Evolutionary conservation across 2,888 invertebrate genomes (phyloP).

Genomic region (Panopea generosa): DNA sequence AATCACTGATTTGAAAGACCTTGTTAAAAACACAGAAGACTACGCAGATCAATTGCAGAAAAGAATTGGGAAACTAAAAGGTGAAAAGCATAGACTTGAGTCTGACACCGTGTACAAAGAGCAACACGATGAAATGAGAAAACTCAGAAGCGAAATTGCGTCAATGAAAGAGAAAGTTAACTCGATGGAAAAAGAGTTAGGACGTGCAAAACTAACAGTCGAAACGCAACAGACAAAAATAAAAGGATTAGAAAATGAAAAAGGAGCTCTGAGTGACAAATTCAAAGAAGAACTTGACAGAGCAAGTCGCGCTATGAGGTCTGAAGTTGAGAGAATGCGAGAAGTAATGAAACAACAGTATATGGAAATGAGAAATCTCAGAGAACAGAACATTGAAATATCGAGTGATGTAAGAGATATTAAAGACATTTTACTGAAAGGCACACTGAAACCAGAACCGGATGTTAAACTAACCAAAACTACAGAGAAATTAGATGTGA

Average conservation of each 20-base stretch:
- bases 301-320: slow-evolving; percentile 73
- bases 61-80: slow-evolving; percentile 66
- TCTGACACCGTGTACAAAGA: slow-evolving; percentile 63
- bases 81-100: slow-evolving; percentile 66
- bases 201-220: slow-evolving; percentile 67
- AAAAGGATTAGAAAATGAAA: slow-evolving; percentile 66
- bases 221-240: slow-evolving; percentile 72
- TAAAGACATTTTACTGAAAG: slow-evolving; percentile 67
- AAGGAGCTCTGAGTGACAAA: slow-evolving; percentile 66
- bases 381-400: slow-evolving; percentile 75
- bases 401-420: slow-evolving; percentile 75
- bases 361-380: slow-evolving; percentile 74
- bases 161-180: slow-evolving; percentile 68
- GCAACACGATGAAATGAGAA: slow-evolving; percentile 69
- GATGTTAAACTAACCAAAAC: slow-evolving; percentile 30
- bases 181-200: slow-evolving; percentile 72
- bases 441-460: slow-evolving; percentile 45
- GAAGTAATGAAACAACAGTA: slow-evolving; percentile 79
- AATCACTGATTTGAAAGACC: slow-evolving; percentile 69
- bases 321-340: slow-evolving; percentile 77
- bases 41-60: slow-evolving; percentile 72
- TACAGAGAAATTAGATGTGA: slow-evolving; percentile 53
- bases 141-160: slow-evolving; percentile 67
- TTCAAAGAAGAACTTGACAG: slow-evolving; percentile 74
- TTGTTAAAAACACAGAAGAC: slow-evolving; percentile 73